Evolutionary conservation across 2,888 invertebrate species (phyloP).

Genomic region (Itoplectis maculator): DNA sequence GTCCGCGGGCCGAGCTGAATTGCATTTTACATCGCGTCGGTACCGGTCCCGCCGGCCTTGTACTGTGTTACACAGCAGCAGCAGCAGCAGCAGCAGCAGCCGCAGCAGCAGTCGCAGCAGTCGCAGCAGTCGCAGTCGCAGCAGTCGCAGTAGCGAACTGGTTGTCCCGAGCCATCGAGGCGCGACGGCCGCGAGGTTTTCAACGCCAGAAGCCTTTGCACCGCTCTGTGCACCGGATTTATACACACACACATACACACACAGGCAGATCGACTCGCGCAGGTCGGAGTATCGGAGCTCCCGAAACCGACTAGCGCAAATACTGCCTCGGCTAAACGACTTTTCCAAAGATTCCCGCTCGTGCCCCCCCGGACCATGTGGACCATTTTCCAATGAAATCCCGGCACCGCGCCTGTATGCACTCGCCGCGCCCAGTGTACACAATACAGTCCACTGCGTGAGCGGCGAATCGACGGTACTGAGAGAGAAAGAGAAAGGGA

Average conservation of each 20-base stretch:
- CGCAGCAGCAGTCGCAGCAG: no score
- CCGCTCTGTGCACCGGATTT: conserved; percentile 17
- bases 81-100: not conserved
- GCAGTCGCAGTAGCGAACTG: not conserved
- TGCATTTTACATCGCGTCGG: conserved; percentile 77
- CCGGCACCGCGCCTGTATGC: conserved; percentile 14
- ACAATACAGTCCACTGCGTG: conserved; percentile 30
- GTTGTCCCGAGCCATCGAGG: conserved; percentile 28
- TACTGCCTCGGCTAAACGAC: conserved; percentile 46
- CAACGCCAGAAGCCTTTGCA: conserved; percentile 17
- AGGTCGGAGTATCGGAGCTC: conserved; percentile 14
- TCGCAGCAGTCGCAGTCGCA: no score
- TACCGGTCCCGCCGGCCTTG: not conserved
- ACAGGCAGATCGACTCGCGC: not conserved
- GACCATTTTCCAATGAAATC: conserved; percentile 49
- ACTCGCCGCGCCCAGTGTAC: conserved; percentile 11
- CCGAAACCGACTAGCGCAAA: conserved; percentile 40
- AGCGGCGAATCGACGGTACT: no score
- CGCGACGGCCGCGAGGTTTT: not conserved
- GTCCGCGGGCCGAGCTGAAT: conserved; percentile 73
- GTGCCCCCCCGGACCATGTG: conserved; percentile 9
- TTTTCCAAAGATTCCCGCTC: conserved; percentile 48
- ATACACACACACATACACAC: not conserved
- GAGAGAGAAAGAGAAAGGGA: not conserved
- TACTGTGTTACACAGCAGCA: conserved; percentile 10